A percentile compares a stretch with the other conserved stretches of the same genome.
Evolutionary conservation across 2,888 invertebrate species (phyloP).

Genomic region (Sicus ferrugineus): DNA sequence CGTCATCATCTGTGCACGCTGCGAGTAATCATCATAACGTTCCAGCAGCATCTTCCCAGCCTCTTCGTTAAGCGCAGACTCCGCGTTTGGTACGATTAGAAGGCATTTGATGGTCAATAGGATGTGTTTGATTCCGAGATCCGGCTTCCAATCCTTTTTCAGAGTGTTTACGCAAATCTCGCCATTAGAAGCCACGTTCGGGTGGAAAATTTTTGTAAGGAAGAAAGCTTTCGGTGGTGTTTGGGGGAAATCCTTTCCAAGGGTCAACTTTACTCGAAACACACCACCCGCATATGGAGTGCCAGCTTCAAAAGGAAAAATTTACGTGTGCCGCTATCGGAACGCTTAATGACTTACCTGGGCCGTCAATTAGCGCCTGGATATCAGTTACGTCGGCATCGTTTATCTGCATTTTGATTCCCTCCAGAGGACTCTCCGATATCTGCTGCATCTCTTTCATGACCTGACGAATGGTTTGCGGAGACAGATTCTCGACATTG

Average conservation of each 20-base stretch:
- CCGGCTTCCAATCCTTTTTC: conserved; percentile 95
- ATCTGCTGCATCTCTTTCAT: conserved; percentile 88
- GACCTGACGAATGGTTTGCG: conserved; percentile 88
- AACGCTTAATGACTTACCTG: conserved; percentile 68
- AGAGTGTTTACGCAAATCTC: conserved; percentile 97
- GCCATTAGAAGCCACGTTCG: conserved; percentile 91
- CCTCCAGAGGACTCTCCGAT: conserved; percentile 85
- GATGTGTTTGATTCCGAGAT: conserved; percentile 94
- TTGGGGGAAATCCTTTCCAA: conserved; percentile 92
- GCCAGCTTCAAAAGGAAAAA: conserved; percentile 69
- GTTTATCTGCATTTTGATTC: conserved; percentile 86
- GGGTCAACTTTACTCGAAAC: conserved; percentile 87
- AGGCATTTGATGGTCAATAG: conserved; percentile 92
- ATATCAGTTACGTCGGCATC: conserved; percentile 95
- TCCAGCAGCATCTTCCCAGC: conserved; percentile 93
- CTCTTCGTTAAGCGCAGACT: conserved; percentile 96
- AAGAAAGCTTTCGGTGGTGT: conserved; percentile 93
- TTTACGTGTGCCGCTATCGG: neutral
- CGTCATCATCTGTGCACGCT: conserved; percentile 88
- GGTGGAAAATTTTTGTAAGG: conserved; percentile 95
- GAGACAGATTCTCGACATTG: conserved; percentile 93
- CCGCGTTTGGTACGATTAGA: conserved; percentile 95
- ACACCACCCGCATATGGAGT: conserved; percentile 91
- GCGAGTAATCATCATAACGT: conserved; percentile 91
- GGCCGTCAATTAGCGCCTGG: conserved; percentile 90